Conservation (phyloP, 2,888 invertebrate genomes). For the Selenia dentaria region DNA sequence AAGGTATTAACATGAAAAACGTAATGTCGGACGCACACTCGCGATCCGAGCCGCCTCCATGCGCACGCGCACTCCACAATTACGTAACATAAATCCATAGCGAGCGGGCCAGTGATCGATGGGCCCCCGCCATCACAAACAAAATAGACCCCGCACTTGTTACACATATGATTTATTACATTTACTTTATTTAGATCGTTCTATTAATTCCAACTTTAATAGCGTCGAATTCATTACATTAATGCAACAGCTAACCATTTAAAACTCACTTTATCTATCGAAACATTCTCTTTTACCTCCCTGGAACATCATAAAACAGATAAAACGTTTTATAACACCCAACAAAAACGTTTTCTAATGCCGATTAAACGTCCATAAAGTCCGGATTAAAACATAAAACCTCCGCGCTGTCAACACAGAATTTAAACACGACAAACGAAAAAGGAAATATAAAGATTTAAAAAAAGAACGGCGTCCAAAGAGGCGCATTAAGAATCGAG, state of each 20-base stretch:
- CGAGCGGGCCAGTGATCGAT: slow-evolving; percentile 70
- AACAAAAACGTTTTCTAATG: slow-evolving; percentile 52
- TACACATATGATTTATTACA: slow-evolving; percentile 65
- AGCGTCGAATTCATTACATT: slow-evolving; percentile 47
- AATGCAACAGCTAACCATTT: slow-evolving; percentile 27
- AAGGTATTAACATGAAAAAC: slow-evolving; percentile 64
- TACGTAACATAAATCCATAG: slow-evolving; percentile 77
- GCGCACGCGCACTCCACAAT: slow-evolving; percentile 65
- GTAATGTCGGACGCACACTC: slow-evolving; percentile 51
- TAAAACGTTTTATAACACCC: slow-evolving; percentile 46
- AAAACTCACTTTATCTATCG: slow-evolving; percentile 38
- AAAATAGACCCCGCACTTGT: slow-evolving; percentile 64
- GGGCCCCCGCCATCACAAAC: slow-evolving; percentile 58
- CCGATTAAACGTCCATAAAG: slow-evolving; percentile 72
- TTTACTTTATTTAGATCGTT: slow-evolving; percentile 51
- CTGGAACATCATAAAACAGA: slow-evolving; percentile 60
- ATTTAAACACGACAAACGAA: slow-evolving; percentile 75
- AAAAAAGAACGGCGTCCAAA: slow-evolving; percentile 75
- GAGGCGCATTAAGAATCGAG: slow-evolving; percentile 84
- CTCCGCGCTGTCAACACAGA: slow-evolving; percentile 80
- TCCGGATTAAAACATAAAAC: slow-evolving; percentile 82
- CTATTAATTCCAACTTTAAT: slow-evolving; percentile 50
- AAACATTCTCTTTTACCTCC: slow-evolving; percentile 51
- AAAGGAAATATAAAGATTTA: slow-evolving; percentile 58
- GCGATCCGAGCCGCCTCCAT: slow-evolving; percentile 22